Evolutionary conservation across 30 jellyfish, hydroid and myxozoan genomes (phyloP), one percentile per base, ranked within the genome.

Genomic region (Pseudorhiza aurosa): DNA sequence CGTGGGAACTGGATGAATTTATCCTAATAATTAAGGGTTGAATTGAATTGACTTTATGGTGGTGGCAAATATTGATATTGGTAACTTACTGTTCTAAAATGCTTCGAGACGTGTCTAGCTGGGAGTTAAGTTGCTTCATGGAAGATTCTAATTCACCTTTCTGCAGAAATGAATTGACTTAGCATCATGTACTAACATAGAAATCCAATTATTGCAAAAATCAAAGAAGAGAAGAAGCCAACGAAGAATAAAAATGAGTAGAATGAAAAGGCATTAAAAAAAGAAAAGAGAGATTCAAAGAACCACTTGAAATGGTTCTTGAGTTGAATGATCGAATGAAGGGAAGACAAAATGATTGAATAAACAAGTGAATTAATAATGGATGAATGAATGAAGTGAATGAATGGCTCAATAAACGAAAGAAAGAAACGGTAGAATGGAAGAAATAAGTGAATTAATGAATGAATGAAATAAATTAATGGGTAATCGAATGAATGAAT

Each of bases 111-210:
- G 83, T 63, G 46, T 67, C 50, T 12, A 65, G 35, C 29, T 79
- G 91, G 0, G 91, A 57, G 18, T 21, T 51, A 32, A 79, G 83
- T 39, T 67, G 43, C 42, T 68, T 68, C 18, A 79, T 51, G 14
- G 91, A 79, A 14, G 29, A 8, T 5, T 79, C 91, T 2, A 79
- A 83, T 6, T 79, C 91, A 50, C 21, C 59, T 44, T 43, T 79
- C 91, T 79, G 56, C 0, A 30, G 19, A 15, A 5, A 5, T 7
- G 12, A 39, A 39, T 39, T 39, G 7, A 7, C 12, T 12, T 5
- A 5, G 50, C 31, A 24, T 51, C 8, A 24, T 15, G 31, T 5
- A 24, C 8, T 15, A 15, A 18, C 7, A 51, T 5, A 51, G n/a
- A n/a, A 51, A 51, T 51, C 21, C n/a, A n/a, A n/a, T n/a, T n/a